Evolutionary conservation across 2,888 invertebrate species (phyloP), one percentile per base, ranked within the genome.

Genomic region (Rhagophthalmus giganteus): DNA sequence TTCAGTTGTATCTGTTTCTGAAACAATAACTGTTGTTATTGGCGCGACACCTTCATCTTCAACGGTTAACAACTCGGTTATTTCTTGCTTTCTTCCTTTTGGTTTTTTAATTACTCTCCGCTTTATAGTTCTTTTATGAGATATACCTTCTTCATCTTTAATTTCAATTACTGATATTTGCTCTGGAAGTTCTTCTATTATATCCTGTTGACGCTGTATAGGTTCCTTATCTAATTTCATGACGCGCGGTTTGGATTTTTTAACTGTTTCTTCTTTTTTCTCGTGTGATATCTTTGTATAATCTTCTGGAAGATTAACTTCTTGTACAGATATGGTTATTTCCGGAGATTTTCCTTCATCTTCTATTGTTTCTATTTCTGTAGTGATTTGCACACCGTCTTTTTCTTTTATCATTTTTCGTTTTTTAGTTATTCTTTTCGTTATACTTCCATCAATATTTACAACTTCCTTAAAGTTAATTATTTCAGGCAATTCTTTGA

Each of bases 171-270:
- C 59, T 5, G 65, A 46, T 2, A 64, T 57, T 33, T 61, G 55
- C 13, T 68, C 66, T 5, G 69, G 64, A 1, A 71, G 60, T 48
- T 77, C 76, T 48, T 75, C 71, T 68, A 15, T 68, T 42, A 30
- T 7, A 4, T 24, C 45, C 60, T 54, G 26, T 27, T 40, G 26
- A 38, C n/a, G n/a, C n/a, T n/a, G n/a, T n/a, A n/a, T n/a, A n/a
- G n/a, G n/a, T n/a, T n/a, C n/a, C n/a, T n/a, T n/a, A n/a, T n/a
- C n/a, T n/a, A n/a, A n/a, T n/a, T 66, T 74, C n/a, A 63, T 56
- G 2, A 63, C 53, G 26, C 58, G 66, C 39, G 64, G 66, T 44
- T 64, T 65, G 20, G 59, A 4, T 27, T 47, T 1, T 49, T 51
- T 42, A 54, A 57, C 32, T 66, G 34, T 69, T 62, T 2, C 62